Percentiles rank a stretch among this genome's conserved stretches.
Conservation (phyloP, 2,888 invertebrate species). For the Drosophila pullipes region DNA sequence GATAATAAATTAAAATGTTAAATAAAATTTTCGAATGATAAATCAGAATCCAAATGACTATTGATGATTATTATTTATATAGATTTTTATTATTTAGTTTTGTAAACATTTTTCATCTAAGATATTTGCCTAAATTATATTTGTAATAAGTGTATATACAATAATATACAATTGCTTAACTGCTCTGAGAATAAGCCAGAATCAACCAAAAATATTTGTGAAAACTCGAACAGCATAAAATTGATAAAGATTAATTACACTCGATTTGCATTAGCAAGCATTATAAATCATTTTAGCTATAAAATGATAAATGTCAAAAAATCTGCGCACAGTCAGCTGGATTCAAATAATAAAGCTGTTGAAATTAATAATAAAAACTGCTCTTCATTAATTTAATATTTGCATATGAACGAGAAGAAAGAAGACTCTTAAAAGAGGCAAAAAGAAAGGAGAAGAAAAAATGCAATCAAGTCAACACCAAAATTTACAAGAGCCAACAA, state of each 20-base stretch:
- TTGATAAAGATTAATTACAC: slow-evolving; percentile 37
- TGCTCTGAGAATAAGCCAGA: neutral
- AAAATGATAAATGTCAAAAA: slow-evolving; percentile 43
- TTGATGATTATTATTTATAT: neutral
- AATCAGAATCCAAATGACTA: neutral
- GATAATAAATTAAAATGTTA: neutral
- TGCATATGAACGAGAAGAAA: slow-evolving; percentile 43
- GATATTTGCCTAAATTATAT: neutral
- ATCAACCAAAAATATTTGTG: neutral
- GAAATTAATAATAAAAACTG: slow-evolving; percentile 68
- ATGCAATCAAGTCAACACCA: slow-evolving; percentile 73
- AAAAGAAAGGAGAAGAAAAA: neutral
- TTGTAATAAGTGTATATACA: neutral
- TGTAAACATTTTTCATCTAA: neutral
- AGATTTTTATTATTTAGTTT: neutral
- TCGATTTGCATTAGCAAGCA: slow-evolving; percentile 45
- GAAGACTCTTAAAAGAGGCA: neutral
- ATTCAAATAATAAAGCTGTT: slow-evolving; percentile 65
- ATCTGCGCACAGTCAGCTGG: slow-evolving; percentile 6
- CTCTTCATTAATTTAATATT: slow-evolving; percentile 69
- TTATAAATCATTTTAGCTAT: slow-evolving; percentile 56
- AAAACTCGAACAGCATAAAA: neutral
- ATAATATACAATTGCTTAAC: neutral
- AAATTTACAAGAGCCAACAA: slow-evolving; percentile 50
- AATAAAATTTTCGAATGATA: neutral